Conservation (phyloP, 2,113 vertebrate genomes). For the Herpetotheres cachinnans region DNA sequence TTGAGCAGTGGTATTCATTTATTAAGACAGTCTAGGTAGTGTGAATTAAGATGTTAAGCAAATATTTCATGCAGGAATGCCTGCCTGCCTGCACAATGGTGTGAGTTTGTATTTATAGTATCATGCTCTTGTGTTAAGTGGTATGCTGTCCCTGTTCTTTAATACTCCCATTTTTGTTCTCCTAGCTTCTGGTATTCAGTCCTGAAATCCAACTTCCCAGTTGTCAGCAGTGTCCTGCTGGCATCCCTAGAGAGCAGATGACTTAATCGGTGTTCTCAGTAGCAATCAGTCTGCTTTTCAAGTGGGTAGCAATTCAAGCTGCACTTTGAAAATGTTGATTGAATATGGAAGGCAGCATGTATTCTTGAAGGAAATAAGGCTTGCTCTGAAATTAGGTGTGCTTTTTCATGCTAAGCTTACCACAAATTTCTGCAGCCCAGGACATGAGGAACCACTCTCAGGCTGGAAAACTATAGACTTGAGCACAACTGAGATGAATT, state of each 20-base stretch:
- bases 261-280: background rate
- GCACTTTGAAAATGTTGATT: background rate
- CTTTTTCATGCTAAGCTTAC: too few relatives aligned
- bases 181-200: background rate
- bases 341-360: background rate
- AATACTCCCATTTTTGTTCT: background rate
- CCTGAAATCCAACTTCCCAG: background rate
- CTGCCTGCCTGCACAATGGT: background rate
- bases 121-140: background rate
- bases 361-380: background rate
- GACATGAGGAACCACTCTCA: background rate
- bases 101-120: background rate
- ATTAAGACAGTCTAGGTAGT: background rate
- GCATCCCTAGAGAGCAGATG: background rate
- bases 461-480: background rate
- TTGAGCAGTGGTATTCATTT: background rate
- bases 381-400: background rate
- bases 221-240: background rate
- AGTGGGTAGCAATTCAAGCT: background rate
- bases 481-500: background rate
- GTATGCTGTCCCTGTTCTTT: background rate
- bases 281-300: background rate
- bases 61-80: background rate
- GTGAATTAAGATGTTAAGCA: background rate
- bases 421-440: background rate